Evolutionary conservation across 2,888 invertebrate species (phyloP).

Genomic region (Leptopilina myrica): DNA sequence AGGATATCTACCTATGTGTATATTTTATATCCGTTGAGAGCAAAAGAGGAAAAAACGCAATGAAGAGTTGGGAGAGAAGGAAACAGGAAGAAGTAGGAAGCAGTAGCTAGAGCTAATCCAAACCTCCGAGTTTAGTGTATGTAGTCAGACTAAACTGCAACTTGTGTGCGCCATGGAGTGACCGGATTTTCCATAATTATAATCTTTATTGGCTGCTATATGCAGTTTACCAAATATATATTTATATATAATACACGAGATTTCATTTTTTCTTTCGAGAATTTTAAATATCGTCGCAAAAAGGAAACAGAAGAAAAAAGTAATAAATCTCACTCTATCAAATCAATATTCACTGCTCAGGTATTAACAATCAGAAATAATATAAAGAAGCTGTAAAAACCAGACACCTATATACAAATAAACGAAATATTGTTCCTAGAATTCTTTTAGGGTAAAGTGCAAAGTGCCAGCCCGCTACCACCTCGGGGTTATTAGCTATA

Average conservation of each 20-base stretch:
- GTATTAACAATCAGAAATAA: no score
- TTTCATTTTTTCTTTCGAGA: constrained; percentile 9
- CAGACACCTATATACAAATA: no score
- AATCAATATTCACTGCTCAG: no score
- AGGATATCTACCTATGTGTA: constrained; percentile 60
- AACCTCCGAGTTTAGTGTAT: constrained; percentile 42
- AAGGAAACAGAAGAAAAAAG: no score
- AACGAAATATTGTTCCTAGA: no score
- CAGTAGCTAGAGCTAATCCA: constrained; percentile 52
- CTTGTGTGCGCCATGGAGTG: background rate
- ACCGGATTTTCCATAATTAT: constrained; percentile 35
- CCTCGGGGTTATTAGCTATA: no score
- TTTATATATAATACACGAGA: background rate
- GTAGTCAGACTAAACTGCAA: constrained; percentile 19
- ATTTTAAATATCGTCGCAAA: constrained; percentile 10
- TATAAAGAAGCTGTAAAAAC: no score
- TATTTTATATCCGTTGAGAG: constrained; percentile 61
- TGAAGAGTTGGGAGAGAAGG: no score
- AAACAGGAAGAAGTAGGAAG: constrained; percentile 8
- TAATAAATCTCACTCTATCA: no score
- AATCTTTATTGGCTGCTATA: constrained; percentile 25
- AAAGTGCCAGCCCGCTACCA: no score
- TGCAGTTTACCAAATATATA: background rate
- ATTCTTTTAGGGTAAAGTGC: no score
- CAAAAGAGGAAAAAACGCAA: constrained; percentile 17